These are phyloP conservation scores for Rutilus rutilus DNA, from an alignment of 2,113 vertebrate genomes.

Conservation along the genomic window DNA sequence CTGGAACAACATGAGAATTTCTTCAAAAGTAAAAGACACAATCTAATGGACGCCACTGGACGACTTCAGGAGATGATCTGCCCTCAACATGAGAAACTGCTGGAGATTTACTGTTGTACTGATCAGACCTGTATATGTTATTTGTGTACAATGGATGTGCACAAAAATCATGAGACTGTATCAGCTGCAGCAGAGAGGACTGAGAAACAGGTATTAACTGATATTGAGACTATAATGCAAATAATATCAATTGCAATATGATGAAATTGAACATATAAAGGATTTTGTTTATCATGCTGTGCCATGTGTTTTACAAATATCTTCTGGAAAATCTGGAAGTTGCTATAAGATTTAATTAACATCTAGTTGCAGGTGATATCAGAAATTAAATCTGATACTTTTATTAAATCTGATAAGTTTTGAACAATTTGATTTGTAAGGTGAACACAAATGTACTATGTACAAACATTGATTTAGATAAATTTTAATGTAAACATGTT, in stretches of 20 bases:
- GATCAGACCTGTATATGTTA: background rate
- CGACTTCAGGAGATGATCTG: conserved; percentile 26
- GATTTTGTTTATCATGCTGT: background rate
- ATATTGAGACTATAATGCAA: background rate
- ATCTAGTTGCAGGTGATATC: no score
- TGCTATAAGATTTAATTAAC: no score
- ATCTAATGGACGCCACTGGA: background rate
- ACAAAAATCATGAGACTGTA: background rate
- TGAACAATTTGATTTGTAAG: no score
- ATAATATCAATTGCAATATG: background rate
- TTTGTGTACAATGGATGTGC: background rate
- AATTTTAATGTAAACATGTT: no score
- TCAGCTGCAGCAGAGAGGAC: background rate
- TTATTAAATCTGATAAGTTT: no score
- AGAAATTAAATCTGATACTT: no score
- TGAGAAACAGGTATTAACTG: background rate
- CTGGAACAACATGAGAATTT: background rate
- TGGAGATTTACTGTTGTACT: background rate
- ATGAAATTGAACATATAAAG: no score
- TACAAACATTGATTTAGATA: no score
- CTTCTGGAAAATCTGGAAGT: no score
- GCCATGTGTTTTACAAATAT: background rate
- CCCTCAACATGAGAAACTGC: background rate
- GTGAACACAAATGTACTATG: background rate
- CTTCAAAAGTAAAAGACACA: background rate